Evolutionary conservation across 2,113 vertebrate genomes (phyloP), one percentile per base, ranked within the genome.

Genomic region (Columba livia): DNA sequence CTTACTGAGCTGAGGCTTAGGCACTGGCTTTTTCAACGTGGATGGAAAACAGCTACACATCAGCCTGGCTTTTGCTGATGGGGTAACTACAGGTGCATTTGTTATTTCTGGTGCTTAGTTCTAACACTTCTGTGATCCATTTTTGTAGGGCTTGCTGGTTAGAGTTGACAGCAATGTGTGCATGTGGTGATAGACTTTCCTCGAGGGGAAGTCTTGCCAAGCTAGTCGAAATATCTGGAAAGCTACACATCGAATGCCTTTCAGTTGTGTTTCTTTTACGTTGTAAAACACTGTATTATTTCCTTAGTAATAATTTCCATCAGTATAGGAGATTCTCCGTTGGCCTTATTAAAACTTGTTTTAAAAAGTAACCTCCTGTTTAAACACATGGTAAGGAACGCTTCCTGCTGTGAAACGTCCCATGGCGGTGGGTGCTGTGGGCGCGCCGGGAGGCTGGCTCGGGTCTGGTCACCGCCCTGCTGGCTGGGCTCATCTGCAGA

Each of bases 81-180:
- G 62, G 82, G 34, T 71, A 88, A 17, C 42, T 3, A 2, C n/a
- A 16, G 42, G 25, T 64, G 31, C 12, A 2, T 12, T 38, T 29
- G 44, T 56, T 51, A 34, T 69, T 83, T 79, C 48, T 42, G 5
- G 67, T 21, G 15, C 21, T 23, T 14, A 20, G 23, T 42, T 73
- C 62, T 64, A 9, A 51, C 32, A 9, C 9, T 15, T 8, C 8
- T 10, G 16, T 44, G 51, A 11, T 61, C 1, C 0, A 0, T 75
- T 51, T 70, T 57, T 51, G 15, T 51, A 18, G 84, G 64, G 34
- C 34, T 79, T 12, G 15, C 53, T 47, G 58, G 57, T 60, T 42
- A 29, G 42, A 36, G 57, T 19, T 81, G 56, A 9, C 36, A 74
- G 44, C 77, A 25, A 2, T 9, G 3, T 40, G 32, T 79, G 5